Evolutionary conservation across 1,140 invertebrate genomes (phyloP).

Genomic region (Drosophila sucinea): DNA sequence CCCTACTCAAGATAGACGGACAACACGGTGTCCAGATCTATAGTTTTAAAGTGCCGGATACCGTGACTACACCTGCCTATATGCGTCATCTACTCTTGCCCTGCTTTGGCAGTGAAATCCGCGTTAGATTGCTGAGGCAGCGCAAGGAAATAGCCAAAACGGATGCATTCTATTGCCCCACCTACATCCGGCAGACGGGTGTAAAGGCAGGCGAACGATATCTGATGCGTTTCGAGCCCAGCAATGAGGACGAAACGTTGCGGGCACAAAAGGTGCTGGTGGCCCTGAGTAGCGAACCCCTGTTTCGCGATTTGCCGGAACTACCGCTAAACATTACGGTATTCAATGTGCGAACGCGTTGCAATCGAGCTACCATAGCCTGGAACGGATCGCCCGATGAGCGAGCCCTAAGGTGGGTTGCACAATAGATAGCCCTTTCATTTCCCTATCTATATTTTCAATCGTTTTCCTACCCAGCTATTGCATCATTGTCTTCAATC

Average conservation of each 20-base stretch:
- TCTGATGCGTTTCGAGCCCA: slow-evolving; percentile 73
- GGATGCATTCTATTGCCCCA: slow-evolving; percentile 69
- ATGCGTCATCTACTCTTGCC: slow-evolving; percentile 72
- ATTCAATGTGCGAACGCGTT: slow-evolving; percentile 69
- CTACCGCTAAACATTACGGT: slow-evolving; percentile 74
- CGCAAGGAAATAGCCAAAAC: slow-evolving; percentile 46
- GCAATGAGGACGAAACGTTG: slow-evolving; percentile 76
- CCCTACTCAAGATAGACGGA: slow-evolving; percentile 68
- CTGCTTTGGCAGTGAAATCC: slow-evolving; percentile 74
- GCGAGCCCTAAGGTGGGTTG: slow-evolving; percentile 64
- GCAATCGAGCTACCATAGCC: slow-evolving; percentile 71
- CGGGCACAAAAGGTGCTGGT: slow-evolving; percentile 77
- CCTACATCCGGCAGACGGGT: slow-evolving; percentile 61
- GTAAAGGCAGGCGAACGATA: slow-evolving; percentile 64
- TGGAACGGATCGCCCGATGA: slow-evolving; percentile 79
- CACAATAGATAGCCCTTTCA: not conserved
- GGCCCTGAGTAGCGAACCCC: slow-evolving; percentile 62
- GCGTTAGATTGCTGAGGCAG: slow-evolving; percentile 62
- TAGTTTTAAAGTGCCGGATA: slow-evolving; percentile 75
- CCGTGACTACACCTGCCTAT: slow-evolving; percentile 28
- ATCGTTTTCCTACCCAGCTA: slow-evolving; percentile 47
- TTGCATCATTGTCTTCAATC: slow-evolving; percentile 80
- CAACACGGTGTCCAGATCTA: slow-evolving; percentile 73
- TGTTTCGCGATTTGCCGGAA: slow-evolving; percentile 69
- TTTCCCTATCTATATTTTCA: not conserved